phyloP scores from a whole-genome alignment of 2,113 vertebrate genomes.

The Passer domesticus region DNA sequence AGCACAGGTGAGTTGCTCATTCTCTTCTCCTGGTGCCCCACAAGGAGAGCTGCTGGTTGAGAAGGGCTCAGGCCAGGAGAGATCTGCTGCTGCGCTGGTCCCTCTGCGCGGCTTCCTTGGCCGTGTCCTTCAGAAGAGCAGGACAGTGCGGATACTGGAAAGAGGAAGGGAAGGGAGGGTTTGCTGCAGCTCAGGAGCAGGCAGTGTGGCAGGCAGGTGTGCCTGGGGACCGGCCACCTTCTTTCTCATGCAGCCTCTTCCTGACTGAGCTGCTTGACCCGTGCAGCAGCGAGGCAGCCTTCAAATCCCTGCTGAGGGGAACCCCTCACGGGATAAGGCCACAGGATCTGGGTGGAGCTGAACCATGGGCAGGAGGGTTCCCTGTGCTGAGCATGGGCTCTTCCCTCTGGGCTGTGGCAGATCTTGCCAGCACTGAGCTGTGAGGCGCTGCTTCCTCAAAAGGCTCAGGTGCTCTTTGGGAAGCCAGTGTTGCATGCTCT shows the following conservation, averaged over 20 bases:
- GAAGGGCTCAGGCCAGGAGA: background rate
- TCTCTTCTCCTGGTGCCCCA: background rate
- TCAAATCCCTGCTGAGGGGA: background rate
- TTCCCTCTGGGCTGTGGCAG: background rate
- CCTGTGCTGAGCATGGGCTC: background rate
- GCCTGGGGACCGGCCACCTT: background rate
- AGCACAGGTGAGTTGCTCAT: background rate
- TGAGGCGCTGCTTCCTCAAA: background rate
- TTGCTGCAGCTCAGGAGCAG: background rate
- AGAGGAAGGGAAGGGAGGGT: background rate
- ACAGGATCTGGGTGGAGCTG: background rate
- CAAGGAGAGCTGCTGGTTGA: background rate
- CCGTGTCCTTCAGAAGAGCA: background rate
- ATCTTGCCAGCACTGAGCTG: fast-evolving
- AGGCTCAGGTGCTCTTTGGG: background rate
- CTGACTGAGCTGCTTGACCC: background rate
- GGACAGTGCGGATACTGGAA: background rate
- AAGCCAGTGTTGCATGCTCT: background rate
- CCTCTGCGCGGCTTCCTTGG: background rate
- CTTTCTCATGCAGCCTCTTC: background rate
- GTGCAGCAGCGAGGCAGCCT: background rate
- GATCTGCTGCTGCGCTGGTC: background rate
- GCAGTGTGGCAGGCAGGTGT: background rate
- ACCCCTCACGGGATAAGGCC: fast-evolving
- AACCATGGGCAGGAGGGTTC: background rate